Evolutionary conservation across 2,113 vertebrate genomes (phyloP).

Genomic region (Clarias gariepinus): DNA sequence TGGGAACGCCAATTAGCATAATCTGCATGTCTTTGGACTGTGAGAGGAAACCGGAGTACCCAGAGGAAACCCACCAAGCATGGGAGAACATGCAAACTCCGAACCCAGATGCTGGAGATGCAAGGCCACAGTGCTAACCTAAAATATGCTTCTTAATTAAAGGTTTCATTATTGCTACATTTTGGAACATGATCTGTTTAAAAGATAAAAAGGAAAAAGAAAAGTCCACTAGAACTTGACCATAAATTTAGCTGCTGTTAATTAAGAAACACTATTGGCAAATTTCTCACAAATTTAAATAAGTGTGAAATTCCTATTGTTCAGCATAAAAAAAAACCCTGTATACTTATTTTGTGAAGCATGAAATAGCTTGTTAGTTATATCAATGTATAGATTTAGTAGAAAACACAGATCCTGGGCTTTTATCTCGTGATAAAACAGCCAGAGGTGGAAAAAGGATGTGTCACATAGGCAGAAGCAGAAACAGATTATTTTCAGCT

Average conservation of each 20-base stretch:
- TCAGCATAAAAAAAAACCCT: neutral
- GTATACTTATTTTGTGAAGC: neutral
- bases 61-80: too few relatives aligned
- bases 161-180: neutral
- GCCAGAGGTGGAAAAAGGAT: slow-evolving; percentile 1
- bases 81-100: too few relatives aligned
- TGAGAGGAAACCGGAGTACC: too few relatives aligned
- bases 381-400: neutral
- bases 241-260: neutral
- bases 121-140: too few relatives aligned
- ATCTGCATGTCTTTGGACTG: too few relatives aligned
- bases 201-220: neutral
- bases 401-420: neutral
- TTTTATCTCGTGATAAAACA: slow-evolving; percentile 37
- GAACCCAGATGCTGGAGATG: too few relatives aligned
- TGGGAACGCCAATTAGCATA: too few relatives aligned
- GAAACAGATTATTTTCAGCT: slow-evolving; percentile 32
- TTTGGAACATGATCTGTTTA: neutral
- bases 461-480: slow-evolving; percentile 4
- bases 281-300: neutral
- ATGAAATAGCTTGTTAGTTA: neutral
- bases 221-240: neutral
- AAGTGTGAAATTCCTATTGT: neutral
- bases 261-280: neutral
- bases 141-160: neutral